Evolutionary conservation across 2,888 invertebrate species (phyloP).

Genomic region (Scotopteryx bipunctaria): DNA sequence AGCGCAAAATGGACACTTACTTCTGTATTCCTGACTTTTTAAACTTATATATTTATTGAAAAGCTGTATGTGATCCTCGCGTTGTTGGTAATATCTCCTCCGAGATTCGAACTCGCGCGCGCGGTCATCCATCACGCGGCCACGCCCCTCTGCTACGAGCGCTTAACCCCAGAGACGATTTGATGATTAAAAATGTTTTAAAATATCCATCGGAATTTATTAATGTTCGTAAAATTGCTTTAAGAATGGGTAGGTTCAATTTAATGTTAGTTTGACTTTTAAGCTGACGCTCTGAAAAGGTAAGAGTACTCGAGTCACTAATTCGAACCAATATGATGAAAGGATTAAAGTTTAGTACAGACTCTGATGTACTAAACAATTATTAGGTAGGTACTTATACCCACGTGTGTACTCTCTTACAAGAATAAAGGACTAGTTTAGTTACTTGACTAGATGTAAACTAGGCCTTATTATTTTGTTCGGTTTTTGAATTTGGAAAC

Average conservation of each 20-base stretch:
- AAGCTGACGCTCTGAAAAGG: slow-evolving; percentile 7
- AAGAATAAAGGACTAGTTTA: too few relatives aligned
- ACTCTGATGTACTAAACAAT: too few relatives aligned
- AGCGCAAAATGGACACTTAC: not conserved
- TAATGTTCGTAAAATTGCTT: slow-evolving; percentile 30
- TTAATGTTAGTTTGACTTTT: slow-evolving; percentile 25
- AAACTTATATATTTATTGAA: not conserved
- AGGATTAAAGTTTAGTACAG: too few relatives aligned
- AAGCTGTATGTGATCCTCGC: not conserved
- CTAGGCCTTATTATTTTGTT: too few relatives aligned
- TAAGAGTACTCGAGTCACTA: too few relatives aligned
- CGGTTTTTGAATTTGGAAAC: too few relatives aligned
- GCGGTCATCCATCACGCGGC: slow-evolving; percentile 69
- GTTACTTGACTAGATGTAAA: too few relatives aligned
- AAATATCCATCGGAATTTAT: slow-evolving; percentile 31
- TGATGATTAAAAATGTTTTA: slow-evolving; percentile 60
- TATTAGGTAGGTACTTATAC: too few relatives aligned
- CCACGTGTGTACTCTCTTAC: too few relatives aligned
- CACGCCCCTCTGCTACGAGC: slow-evolving; percentile 57
- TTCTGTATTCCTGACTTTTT: not conserved
- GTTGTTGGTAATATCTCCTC: slow-evolving; percentile 1
- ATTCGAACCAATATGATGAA: too few relatives aligned
- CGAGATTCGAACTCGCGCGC: slow-evolving; percentile 33
- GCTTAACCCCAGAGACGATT: slow-evolving; percentile 43
- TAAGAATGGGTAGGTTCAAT: slow-evolving; percentile 21